Evolutionary conservation across 2,888 invertebrate species (phyloP), one percentile per base, ranked within the genome.

Genomic region (Druceiella hillmani): DNA sequence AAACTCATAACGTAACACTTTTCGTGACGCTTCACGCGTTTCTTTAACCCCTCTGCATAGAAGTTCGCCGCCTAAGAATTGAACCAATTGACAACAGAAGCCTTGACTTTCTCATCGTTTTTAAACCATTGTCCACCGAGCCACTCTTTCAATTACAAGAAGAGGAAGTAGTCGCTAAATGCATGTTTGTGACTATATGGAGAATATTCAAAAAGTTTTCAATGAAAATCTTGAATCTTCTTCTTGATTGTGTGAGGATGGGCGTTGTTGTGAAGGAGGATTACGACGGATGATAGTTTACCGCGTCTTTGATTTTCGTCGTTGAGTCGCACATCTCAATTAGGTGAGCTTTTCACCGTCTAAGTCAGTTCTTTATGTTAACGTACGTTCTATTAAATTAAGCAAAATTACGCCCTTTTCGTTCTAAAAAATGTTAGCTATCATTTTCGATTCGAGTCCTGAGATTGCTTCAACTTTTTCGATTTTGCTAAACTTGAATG

Each of bases 151-250:
- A 20, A 20, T 7, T 20, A 7, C 22, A 20, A 20, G 22, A 20
- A 20, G 22, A 20, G 22, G n/a, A 20, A n/a, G 22, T 9, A n/a
- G 22, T 6, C 22, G 22, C 22, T 20, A 20, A n/a, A n/a, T 20
- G 22, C 22, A 20, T 7, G 22, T 7, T 20, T 9, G 22, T 6
- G 22, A 20, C 22, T 20, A 20, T 20, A 20, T 20, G n/a, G 22
- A 20, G 22, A 20, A n/a, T 20, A n/a, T 7, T 20, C 22, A 20
- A 20, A 20, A 20, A 20, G 22, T 20, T 20, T 9, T 9, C 22
- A 20, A 20, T 20, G 22, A 20, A 20, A 20, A n/a, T 20, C 22
- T 20, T 20, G n/a, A 20, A 20, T 9, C 22, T 20, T 20, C 22
- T 20, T 20, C 22, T 20, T 20, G 6, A n/a, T 20, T 20, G n/a